Conservation (phyloP, 2,888 invertebrate species). For the Campopleginae sp. region DNA sequence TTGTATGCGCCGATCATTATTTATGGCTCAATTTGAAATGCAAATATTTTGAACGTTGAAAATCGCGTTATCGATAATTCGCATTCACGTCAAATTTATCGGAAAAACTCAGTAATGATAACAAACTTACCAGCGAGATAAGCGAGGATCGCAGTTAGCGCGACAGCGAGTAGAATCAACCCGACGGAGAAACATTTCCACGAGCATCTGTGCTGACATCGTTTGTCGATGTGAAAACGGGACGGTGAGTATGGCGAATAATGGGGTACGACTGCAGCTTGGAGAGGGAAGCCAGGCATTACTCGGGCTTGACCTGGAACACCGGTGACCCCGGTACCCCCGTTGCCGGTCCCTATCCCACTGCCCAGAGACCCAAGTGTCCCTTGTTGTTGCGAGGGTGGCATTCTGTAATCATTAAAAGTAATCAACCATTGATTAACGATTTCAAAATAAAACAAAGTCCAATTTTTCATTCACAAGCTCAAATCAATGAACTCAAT, state of each 20-base stretch:
- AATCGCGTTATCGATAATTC: background rate
- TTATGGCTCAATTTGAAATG: conserved; percentile 1
- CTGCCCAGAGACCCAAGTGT: conserved; percentile 85
- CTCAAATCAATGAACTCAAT: background rate
- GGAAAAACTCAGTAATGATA: background rate
- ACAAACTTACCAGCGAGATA: conserved; percentile 95
- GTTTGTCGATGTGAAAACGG: conserved; percentile 97
- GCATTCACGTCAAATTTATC: too few species aligned
- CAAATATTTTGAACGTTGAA: background rate
- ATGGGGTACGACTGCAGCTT: conserved; percentile 90
- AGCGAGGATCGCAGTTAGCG: conserved; percentile 96
- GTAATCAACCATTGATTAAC: background rate
- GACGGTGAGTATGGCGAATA: conserved; percentile 96
- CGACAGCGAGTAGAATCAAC: conserved; percentile 95
- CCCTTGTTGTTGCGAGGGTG: conserved; percentile 86
- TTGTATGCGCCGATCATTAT: background rate
- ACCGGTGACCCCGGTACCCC: conserved; percentile 87
- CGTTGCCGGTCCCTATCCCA: conserved; percentile 84
- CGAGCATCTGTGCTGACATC: conserved; percentile 96
- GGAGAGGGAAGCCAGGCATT: conserved; percentile 94
- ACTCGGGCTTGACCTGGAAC: conserved; percentile 91
- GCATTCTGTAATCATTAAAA: conserved; percentile 84
- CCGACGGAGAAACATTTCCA: conserved; percentile 98
- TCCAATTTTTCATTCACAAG: background rate
- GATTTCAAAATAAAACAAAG: background rate